Evolutionary conservation across 1,140 invertebrate species (phyloP).

Genomic region (Drosophila ananassae): DNA sequence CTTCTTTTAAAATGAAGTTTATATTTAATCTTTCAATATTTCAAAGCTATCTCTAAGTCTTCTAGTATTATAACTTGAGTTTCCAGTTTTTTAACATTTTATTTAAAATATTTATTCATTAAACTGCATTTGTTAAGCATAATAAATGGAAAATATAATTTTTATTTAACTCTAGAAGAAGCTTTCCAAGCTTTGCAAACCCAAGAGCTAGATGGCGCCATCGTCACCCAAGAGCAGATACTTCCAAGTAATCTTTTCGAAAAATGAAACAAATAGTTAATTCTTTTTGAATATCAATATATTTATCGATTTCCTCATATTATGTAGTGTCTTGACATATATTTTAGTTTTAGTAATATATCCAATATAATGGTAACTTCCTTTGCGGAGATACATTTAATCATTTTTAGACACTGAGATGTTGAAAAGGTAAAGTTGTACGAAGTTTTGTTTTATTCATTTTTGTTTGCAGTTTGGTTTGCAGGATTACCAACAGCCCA

Average conservation of each 20-base stretch:
- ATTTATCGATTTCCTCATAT: constrained; percentile 70
- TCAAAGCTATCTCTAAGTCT: not conserved
- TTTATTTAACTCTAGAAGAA: too few relatives aligned
- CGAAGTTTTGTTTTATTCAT: constrained; percentile 43
- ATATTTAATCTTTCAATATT: too few relatives aligned
- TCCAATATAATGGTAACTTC: constrained; percentile 59
- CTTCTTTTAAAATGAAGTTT: too few relatives aligned
- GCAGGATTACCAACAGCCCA: constrained; percentile 34
- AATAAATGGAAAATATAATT: not conserved
- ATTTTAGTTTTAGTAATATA: constrained; percentile 42
- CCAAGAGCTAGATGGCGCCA: not conserved
- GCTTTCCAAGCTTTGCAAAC: not conserved
- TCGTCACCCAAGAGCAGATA: not conserved
- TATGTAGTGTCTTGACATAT: constrained; percentile 62
- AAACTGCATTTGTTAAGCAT: not conserved
- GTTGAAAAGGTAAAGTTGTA: constrained; percentile 82
- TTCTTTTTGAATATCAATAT: constrained; percentile 73
- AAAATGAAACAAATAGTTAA: constrained; percentile 30
- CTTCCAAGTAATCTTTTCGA: too few relatives aligned
- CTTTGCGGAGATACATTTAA: constrained; percentile 30
- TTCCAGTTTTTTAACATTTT: not conserved
- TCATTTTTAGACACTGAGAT: constrained; percentile 75
- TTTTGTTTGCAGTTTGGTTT: not conserved
- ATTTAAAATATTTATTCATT: not conserved
- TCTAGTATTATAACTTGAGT: not conserved